Evolutionary conservation across 2,113 vertebrate species (phyloP), one percentile per base, ranked within the genome.

Genomic region (Euleptes europaea): DNA sequence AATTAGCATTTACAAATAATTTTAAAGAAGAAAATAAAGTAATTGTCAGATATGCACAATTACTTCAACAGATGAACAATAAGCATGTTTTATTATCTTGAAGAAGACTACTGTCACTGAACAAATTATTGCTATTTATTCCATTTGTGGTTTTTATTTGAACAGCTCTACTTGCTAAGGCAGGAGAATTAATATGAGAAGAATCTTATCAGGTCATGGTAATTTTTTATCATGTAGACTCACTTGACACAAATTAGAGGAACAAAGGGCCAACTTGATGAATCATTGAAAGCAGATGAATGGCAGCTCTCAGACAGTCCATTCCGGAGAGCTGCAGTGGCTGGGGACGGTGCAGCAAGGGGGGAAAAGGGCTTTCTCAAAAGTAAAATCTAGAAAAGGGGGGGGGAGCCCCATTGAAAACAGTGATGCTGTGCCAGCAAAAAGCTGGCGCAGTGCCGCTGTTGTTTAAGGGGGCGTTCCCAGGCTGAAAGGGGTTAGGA

Each of bases 161-260:
- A 95, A 90, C 88, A 92, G 90, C 67, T 84, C 78, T 90, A 87
- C 87, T 94, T 95, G 94, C 93, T 91, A 87, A 91, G 88, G 91
- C 90, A 91, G 92, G 86, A 77, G 78, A 83, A 90, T 89, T 90
- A 91, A 84, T 87, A 76, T 21, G 87, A 90, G 78, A 90, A 94
- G 88, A 93, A 92, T 92, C 92, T 95, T 94, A 95, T 89, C 88
- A 13, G 83, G 88, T 88, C 89, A 88, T 88, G 92, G 90, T 90
- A 91, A 94, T 95, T 95, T 93, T 94, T 96, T 95, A 94, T 95
- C 89, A 87, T 63, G 88, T 88, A 82, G 89, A 90, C 93, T 94
- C 90, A 94, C 92, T 96, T 95, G 96, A 96, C 94, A 93, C 93
- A 92, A 91, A 95, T 96, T 96, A 96, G 94, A 88, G 93, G 95